phyloP scores from a whole-genome alignment of 2,888 invertebrate genomes.

The Mythimna albipuncta region DNA sequence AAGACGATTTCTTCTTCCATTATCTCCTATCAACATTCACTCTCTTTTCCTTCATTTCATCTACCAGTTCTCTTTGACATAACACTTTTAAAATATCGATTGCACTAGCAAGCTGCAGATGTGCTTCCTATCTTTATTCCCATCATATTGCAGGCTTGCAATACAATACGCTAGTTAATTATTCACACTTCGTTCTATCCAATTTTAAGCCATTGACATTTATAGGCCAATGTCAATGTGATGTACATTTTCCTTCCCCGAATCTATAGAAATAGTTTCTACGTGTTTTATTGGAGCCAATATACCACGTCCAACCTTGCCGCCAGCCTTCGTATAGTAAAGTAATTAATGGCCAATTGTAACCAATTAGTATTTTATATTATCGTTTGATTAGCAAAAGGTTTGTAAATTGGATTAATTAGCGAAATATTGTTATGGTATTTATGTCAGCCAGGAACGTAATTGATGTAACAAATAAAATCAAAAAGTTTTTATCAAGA shows the following conservation, averaged over 20 bases:
- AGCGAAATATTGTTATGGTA: conserved; percentile 36
- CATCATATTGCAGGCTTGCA: conserved; percentile 39
- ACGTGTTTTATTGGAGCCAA: conserved; percentile 37
- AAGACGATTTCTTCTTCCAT: not conserved
- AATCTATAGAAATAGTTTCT: conserved; percentile 20
- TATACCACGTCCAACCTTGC: conserved; percentile 52
- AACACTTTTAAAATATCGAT: not conserved
- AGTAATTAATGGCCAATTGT: conserved; percentile 46
- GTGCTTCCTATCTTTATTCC: conserved; percentile 16
- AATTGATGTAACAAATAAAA: conserved; percentile 10
- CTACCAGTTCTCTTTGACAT: not conserved
- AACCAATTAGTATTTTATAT: conserved; percentile 50
- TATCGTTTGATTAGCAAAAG: conserved; percentile 43
- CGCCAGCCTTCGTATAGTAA: conserved; percentile 35
- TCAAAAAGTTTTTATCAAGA: conserved; percentile 1
- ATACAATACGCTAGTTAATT: conserved; percentile 43
- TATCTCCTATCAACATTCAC: not conserved
- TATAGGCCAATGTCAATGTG: conserved; percentile 57
- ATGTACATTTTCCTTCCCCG: conserved; percentile 59
- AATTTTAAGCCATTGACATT: conserved; percentile 40
- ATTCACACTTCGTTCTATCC: conserved; percentile 40
- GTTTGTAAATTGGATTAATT: conserved; percentile 20
- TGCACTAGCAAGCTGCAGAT: conserved; percentile 1
- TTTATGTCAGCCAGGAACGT: conserved; percentile 20
- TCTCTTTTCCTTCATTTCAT: not conserved